phyloP scores from a whole-genome alignment of 2,888 invertebrate species.

The Spilarctia lutea region DNA sequence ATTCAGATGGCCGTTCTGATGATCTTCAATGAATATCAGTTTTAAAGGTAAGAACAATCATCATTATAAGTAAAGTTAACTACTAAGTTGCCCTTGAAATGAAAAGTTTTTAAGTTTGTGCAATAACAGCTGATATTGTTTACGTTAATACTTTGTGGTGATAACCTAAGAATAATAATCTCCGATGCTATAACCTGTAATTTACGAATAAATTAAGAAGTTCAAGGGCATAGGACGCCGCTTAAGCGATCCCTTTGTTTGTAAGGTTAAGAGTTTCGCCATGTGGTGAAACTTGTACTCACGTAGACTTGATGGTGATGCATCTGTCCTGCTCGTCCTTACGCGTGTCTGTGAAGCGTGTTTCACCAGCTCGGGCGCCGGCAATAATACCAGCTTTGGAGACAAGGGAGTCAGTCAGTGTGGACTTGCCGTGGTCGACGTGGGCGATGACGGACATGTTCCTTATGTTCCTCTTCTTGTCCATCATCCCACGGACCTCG shows the following conservation, averaged over 20 bases:
- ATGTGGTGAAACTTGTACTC: conserved; percentile 81
- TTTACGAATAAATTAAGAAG: conserved; percentile 29
- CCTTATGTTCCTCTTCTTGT: conserved; percentile 99
- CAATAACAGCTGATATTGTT: conserved; percentile 16
- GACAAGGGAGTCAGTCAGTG: conserved; percentile 99
- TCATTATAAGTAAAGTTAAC: conserved; percentile 59
- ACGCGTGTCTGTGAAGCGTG: conserved; percentile 99
- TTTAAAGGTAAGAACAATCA: conserved; percentile 86
- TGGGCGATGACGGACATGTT: conserved; percentile 99
- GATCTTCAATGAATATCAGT: conserved; percentile 79
- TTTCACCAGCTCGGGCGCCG: conserved; percentile 99
- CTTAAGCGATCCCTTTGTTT: conserved; percentile 24
- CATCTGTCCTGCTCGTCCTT: conserved; percentile 99
- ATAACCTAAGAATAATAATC: not conserved
- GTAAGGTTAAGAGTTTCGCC: conserved; percentile 57
- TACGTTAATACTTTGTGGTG: not conserved
- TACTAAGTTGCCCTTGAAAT: not conserved
- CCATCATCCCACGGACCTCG: conserved; percentile 99
- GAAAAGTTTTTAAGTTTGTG: not conserved
- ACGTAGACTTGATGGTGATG: conserved; percentile 99
- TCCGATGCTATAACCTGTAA: conserved; percentile 24
- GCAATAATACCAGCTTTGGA: conserved; percentile 99
- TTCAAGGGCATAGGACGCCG: conserved; percentile 45
- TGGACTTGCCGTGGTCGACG: conserved; percentile 99
- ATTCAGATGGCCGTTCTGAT: conserved; percentile 87